Evolutionary conservation across 2,888 invertebrate species (phyloP).

Genomic region (Panopea generosa): DNA sequence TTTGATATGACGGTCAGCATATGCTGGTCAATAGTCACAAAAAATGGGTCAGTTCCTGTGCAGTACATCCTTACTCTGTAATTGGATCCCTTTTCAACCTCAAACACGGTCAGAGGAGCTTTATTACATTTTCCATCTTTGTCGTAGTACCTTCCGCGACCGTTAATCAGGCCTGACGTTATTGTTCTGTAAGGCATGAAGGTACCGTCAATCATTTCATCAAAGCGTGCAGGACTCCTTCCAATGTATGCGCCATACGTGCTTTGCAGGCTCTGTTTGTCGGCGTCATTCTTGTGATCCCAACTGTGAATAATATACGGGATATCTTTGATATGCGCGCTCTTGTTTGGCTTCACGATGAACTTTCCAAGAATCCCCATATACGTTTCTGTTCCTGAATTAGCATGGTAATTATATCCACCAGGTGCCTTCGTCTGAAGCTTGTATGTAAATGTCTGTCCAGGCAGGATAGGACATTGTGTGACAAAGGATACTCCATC

Average conservation of each 20-base stretch:
- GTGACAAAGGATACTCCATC: slow-evolving; percentile 77
- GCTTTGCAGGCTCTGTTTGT: slow-evolving; percentile 60
- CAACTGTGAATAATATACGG: slow-evolving; percentile 72
- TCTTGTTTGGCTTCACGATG: slow-evolving; percentile 66
- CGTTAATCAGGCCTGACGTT: slow-evolving; percentile 74
- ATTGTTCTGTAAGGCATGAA: slow-evolving; percentile 60
- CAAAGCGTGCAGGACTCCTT: slow-evolving; percentile 26
- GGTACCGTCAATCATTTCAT: slow-evolving; percentile 54
- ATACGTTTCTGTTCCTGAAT: slow-evolving; percentile 72
- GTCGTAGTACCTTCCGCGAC: slow-evolving; percentile 68
- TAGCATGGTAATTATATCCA: slow-evolving; percentile 76
- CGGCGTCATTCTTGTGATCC: slow-evolving; percentile 72
- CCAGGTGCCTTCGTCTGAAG: slow-evolving; percentile 72
- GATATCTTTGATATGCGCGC: slow-evolving; percentile 34
- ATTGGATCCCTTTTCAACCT: slow-evolving; percentile 44
- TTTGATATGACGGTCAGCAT: slow-evolving; percentile 66
- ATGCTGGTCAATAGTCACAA: slow-evolving; percentile 72
- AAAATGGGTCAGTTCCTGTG: slow-evolving; percentile 66
- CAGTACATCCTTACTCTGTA: slow-evolving; percentile 74
- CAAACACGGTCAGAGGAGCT: slow-evolving; percentile 66
- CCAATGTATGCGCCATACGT: slow-evolving; percentile 61
- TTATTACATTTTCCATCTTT: slow-evolving; percentile 42
- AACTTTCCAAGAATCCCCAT: slow-evolving; percentile 79
- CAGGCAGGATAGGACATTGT: slow-evolving; percentile 80
- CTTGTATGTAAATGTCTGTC: slow-evolving; percentile 76